These are phyloP conservation scores for Cryptoprocta ferox DNA, from an alignment of 2,797 vertebrate species.

Conservation along the genomic window DNA sequence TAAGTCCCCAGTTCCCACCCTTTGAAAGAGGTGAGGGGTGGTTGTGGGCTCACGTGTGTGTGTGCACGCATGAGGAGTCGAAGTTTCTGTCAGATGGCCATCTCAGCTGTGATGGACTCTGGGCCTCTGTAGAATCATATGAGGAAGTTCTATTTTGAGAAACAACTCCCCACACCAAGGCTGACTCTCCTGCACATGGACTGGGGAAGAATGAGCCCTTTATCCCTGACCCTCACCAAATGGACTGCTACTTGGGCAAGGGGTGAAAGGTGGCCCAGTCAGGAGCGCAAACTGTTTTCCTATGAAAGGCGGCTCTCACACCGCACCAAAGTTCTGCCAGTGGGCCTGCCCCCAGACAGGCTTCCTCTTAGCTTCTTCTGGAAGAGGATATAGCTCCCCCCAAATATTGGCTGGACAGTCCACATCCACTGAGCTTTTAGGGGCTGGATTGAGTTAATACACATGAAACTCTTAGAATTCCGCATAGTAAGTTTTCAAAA, in stretches of 20 bases:
- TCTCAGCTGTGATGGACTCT: conserved; percentile 78
- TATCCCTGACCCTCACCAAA: conserved; percentile 77
- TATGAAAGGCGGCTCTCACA: conserved; percentile 82
- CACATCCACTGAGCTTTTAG: neutral
- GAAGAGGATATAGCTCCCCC: neutral
- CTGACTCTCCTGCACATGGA: conserved; percentile 73
- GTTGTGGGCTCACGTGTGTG: neutral
- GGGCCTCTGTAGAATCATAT: conserved; percentile 80
- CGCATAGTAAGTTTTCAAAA: neutral
- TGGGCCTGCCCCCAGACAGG: neutral
- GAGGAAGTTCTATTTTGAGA: conserved; percentile 82
- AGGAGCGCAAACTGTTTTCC: conserved; percentile 86
- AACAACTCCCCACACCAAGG: conserved; percentile 57
- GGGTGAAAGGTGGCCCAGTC: conserved; percentile 83
- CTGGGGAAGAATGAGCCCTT: conserved; percentile 84
- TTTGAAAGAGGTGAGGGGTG: conserved; percentile 18
- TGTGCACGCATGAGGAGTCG: neutral
- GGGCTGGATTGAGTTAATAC: neutral
- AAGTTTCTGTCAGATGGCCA: conserved; percentile 33
- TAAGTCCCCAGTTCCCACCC: conserved; percentile 72
- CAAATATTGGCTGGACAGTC: neutral
- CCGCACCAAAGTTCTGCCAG: conserved; percentile 13
- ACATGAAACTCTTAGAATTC: neutral
- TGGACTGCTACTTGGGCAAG: conserved; percentile 66
- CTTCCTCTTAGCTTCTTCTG: conserved; percentile 19